phyloP scores from a whole-genome alignment of 2,113 vertebrate genomes.

The Boleophthalmus pectinirostris region DNA sequence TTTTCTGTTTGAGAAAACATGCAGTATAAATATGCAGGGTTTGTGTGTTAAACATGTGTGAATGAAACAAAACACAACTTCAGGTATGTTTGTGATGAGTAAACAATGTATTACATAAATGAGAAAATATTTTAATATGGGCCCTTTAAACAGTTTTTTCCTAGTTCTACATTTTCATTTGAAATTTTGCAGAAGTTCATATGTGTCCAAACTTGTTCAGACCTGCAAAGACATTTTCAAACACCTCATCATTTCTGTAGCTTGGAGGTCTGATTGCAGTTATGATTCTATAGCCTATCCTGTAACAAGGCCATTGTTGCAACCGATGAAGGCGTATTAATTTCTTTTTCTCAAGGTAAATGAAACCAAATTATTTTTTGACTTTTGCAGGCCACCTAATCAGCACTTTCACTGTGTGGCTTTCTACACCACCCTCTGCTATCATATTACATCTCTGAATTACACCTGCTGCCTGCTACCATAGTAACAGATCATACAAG shows the following conservation, averaged over 20 bases:
- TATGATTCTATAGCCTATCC: slow-evolving; percentile 18
- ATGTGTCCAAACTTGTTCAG: slow-evolving; percentile 4
- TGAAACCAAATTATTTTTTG: slow-evolving; percentile 6
- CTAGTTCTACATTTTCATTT: background rate
- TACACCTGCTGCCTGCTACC: slow-evolving; percentile 52
- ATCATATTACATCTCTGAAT: slow-evolving; percentile 21
- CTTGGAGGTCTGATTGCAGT: slow-evolving; percentile 13
- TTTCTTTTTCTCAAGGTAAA: slow-evolving; percentile 13
- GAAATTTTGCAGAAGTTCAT: background rate
- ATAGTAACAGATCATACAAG: slow-evolving; percentile 28
- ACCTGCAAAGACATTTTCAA: slow-evolving; percentile 8
- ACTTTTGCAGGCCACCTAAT: background rate
- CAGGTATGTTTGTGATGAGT: too few species aligned
- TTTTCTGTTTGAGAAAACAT: too few species aligned
- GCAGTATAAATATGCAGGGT: too few species aligned
- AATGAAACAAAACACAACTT: too few species aligned
- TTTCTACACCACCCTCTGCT: slow-evolving; percentile 15
- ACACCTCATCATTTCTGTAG: background rate
- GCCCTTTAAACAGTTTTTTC: background rate
- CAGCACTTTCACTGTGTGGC: slow-evolving; percentile 1
- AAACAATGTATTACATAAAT: too few species aligned
- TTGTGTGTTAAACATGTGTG: too few species aligned
- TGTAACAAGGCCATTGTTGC: background rate
- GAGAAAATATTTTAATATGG: too few species aligned
- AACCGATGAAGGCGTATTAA: slow-evolving; percentile 14